phyloP scores from a whole-genome alignment of 2,797 vertebrate genomes.

The Sebastes kiyomatsui region DNA sequence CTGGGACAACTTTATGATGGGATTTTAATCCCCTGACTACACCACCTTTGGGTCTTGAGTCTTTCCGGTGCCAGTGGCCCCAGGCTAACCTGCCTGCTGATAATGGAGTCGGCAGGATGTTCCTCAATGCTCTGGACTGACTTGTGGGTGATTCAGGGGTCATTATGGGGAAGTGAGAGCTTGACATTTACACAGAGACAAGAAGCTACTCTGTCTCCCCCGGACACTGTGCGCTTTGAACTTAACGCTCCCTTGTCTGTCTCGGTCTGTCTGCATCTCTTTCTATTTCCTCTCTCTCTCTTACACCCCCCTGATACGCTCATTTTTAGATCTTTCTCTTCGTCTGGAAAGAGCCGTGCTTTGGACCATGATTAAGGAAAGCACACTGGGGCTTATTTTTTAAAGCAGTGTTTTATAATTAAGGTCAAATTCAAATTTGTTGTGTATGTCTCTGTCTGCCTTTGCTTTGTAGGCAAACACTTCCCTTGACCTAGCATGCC shows the following conservation, averaged over 20 bases:
- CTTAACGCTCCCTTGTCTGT: constrained; percentile 16
- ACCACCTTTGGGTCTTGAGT: constrained; percentile 32
- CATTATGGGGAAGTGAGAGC: constrained; percentile 55
- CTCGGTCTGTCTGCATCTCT: constrained; percentile 1
- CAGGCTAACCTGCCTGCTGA: constrained; percentile 33
- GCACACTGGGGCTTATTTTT: background rate
- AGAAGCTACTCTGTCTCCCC: constrained; percentile 13
- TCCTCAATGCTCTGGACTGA: constrained; percentile 34
- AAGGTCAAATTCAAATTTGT: constrained; percentile 5
- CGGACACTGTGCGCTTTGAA: constrained; percentile 30
- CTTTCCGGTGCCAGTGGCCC: constrained; percentile 22
- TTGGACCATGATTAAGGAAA: background rate
- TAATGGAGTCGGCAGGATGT: constrained; percentile 55
- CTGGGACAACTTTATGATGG: constrained; percentile 25
- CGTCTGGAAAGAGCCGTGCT: constrained; percentile 4
- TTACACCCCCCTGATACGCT: background rate
- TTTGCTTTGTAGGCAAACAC: background rate
- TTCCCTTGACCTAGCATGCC: background rate
- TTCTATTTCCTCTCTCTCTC: constrained; percentile 2
- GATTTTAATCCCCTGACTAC: constrained; percentile 50
- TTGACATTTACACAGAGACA: constrained; percentile 65
- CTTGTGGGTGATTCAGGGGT: constrained; percentile 64
- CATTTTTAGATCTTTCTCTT: background rate
- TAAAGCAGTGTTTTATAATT: constrained; percentile 15
- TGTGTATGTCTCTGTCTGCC: background rate